These are phyloP conservation scores for Rhea pennata DNA, from an alignment of 2,113 vertebrate species.

Conservation along the genomic window DNA sequence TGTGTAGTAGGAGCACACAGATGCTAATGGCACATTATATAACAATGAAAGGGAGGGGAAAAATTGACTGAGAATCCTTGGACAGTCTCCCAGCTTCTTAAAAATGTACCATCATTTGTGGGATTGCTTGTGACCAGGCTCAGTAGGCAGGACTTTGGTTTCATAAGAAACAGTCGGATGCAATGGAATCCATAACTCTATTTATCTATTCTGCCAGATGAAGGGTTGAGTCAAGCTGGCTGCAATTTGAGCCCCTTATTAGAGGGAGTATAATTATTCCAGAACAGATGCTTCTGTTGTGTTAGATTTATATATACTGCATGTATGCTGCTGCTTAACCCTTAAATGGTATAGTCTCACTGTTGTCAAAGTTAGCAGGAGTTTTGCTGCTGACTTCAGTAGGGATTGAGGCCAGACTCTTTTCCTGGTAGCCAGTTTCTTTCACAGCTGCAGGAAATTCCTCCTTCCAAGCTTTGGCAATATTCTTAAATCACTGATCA, in stretches of 20 bases:
- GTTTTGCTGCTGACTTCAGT: background rate
- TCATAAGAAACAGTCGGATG: background rate
- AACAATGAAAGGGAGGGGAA: background rate
- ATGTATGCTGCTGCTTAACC: background rate
- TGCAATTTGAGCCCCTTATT: slow-evolving; percentile 26
- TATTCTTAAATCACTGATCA: slow-evolving; percentile 1
- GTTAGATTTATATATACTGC: background rate
- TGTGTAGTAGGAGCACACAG: background rate
- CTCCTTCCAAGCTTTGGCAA: slow-evolving; percentile 14
- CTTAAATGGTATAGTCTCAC: background rate
- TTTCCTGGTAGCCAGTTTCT: background rate
- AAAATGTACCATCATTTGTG: background rate
- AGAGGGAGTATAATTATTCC: slow-evolving; percentile 4
- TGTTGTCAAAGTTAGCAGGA: slow-evolving; percentile 6
- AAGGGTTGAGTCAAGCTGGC: background rate
- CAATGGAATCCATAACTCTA: background rate
- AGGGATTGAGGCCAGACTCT: background rate
- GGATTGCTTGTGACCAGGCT: background rate
- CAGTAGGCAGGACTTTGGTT: background rate
- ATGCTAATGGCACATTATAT: rapidly evolving
- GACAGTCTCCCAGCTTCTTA: background rate
- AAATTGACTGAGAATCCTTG: background rate
- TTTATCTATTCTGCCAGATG: background rate
- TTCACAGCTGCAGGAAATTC: slow-evolving; percentile 46
- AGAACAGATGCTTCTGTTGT: background rate